Base-by-base conservation (phyloP, 2,888 invertebrate genomes). In the Papilio protenor region DNA sequence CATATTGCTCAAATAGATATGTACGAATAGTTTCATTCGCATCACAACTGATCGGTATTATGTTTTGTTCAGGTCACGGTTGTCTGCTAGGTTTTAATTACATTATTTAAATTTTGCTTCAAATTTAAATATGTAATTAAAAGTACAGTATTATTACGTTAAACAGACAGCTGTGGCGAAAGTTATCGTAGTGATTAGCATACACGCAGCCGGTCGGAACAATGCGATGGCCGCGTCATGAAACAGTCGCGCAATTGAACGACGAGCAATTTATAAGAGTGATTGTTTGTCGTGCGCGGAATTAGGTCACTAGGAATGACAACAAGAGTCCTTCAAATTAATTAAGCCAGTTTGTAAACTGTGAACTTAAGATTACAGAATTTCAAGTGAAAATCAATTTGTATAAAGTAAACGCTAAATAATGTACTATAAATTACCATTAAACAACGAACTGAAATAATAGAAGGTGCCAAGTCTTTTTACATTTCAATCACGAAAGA, bases 131-230 rank as follows among this genome's bases (percentile, higher is more conserved):
- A 45, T 66, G 40, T 66, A 45, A 21, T 66, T 45, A 66, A 66
- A 66, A 40, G n/a, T 40, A 69, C 66, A 45, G 66, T 52, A 52
- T 49, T 72, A 27, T 76, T 61, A 45, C 49, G 66, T 59, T 27
- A 61, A 72, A 14, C 45, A 64, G 61, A 77, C 72, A 77, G 64
- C 64, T 77, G 76, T 64, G 71, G 71, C 45, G 55, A 71, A 40
- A 27, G 61, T 72, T 73, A 77, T 72, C 61, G 64, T 77, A 14
- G 16, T 61, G 64, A 77, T 77, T 72, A 73, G 64, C 76, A 73
- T 77, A 73, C 40, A 64, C 40, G 76, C 76, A 64, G 64, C 76
- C 76, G 55, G 23, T 59, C 23, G 76, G 52, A 72, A 73, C 76
- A 73, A 77, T 77, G 45, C 45, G 70, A 77, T 73, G 52, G 40